Base-by-base conservation (phyloP, 2,888 invertebrate genomes). In the Dicyrtoma fusca region DNA sequence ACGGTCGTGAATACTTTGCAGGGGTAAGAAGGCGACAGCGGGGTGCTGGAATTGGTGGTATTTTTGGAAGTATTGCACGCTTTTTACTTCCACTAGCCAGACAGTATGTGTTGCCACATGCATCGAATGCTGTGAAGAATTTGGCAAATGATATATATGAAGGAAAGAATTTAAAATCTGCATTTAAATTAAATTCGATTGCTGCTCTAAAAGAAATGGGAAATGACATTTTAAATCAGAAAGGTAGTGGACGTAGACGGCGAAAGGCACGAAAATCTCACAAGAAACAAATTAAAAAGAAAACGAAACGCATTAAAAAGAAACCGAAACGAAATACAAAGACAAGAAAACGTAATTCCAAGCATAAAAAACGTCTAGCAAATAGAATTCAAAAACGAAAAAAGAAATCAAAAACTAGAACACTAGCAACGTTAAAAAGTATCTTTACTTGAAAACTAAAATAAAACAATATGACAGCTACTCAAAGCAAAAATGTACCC, bases 201-300 rank as follows among this genome's bases (percentile, higher is more conserved):
- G 47, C 13, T 19, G 70, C 70, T 47, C 26, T 61, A 42, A 70
- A 70, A 21, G 51, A 51, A 17, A 59, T 70, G 23, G 70, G 70
- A 1, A 1, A 19, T n/a, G 26, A 61, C 2, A 44, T 47, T 62
- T 25, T 70, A 3, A 19, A 17, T 51, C 70, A 70, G 70, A 62
- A 21, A n/a, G 70, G 70, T 5, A 11, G 11, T 1, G 70, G 70
- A 21, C 14, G 26, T 10, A n/a, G 49, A 19, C 25, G 49, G 14
- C 61, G 34, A 17, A 70, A 61, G 61, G n/a, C 1, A 6, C 26
- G n/a, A 44, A 44, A n/a, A n/a, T n/a, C n/a, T n/a, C n/a, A 44
- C 14, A 44, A 1, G 11, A n/a, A 53, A 17, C 1, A 3, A 4
- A 10, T 14, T 10, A 55, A 14, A 51, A 6, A 5, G 19, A 55